Base-by-base conservation (phyloP, 2,113 vertebrate species). In the Grus americana region DNA sequence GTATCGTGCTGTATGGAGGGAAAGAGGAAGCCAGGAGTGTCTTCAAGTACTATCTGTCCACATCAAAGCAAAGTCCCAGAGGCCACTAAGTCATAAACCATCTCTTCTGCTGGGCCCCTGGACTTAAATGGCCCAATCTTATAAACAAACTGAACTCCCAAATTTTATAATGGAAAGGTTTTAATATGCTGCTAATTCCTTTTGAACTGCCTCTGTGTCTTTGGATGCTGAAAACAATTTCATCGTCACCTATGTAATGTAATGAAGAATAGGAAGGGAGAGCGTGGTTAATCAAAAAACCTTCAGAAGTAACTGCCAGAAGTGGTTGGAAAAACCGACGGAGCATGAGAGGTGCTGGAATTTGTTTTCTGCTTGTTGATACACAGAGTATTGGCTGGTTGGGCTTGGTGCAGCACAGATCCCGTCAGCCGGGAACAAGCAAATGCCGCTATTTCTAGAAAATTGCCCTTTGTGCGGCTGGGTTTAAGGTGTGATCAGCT, bases 361-460 rank as follows among this genome's bases (percentile, higher is more conserved):
- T 89, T 89, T 84, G 32, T 46, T 89, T 86, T 86, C 50, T 86
- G 65, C 59, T 71, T 83, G 63, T 71, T 75, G 86, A 67, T 87
- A 71, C 10, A 55, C 47, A 83, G 11, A 6, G 52, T 9, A 15
- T 80, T 75, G 47, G 38, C 29, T 84, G 68, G 24, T 12, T 38
- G 27, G 55, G 30, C 59, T 93, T n/a, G 24, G 54, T 47, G 44
- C 59, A 59, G 74, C 79, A 38, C 29, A n/a, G 66, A 86, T 79
- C 52, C 59, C 2, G 1, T 73, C 91, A 86, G 46, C 30, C 6
- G 1, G 15, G n/a, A 86, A 19, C 24, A 47, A 59, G 40, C 13
- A 84, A 94, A 78, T 52, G 50, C 19, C 86, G 32, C 46, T 91
- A 10, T 91, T 93, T 93, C 83, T 59, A 87, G 82, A 79, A 92